phyloP scores from a whole-genome alignment of 2,888 invertebrate species.

The Candidula unifasciata region DNA sequence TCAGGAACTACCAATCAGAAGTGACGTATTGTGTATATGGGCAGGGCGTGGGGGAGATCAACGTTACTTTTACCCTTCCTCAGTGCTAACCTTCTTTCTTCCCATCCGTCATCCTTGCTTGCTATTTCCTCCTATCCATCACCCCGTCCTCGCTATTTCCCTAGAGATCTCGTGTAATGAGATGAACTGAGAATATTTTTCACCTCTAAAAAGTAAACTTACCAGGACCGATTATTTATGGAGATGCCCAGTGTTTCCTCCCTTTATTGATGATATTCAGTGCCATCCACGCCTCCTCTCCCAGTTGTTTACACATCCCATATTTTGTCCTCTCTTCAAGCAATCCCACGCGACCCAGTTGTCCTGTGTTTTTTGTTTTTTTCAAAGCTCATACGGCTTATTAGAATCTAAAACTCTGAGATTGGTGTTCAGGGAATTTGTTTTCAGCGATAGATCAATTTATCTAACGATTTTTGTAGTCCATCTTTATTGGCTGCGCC shows the following conservation, averaged over 20 bases:
- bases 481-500: background rate
- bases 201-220: background rate
- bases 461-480: background rate
- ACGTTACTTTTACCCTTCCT: too few relatives aligned
- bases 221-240: background rate
- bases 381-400: background rate
- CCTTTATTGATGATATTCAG: conserved; percentile 29
- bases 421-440: conserved; percentile 6
- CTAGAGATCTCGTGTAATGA: background rate
- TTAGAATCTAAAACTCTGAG: background rate
- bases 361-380: too few relatives aligned
- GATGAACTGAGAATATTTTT: background rate
- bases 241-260: background rate
- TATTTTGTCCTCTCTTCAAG: background rate
- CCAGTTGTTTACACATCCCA: conserved; percentile 10
- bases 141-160: too few relatives aligned
- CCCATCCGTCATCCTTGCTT: too few relatives aligned
- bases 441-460: conserved; percentile 11
- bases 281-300: background rate
- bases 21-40: too few relatives aligned
- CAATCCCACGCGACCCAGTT: background rate
- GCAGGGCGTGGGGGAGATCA: too few relatives aligned
- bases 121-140: background rate
- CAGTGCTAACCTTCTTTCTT: background rate
- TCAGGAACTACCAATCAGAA: too few relatives aligned